Evolutionary conservation across 2,888 invertebrate genomes (phyloP).

Genomic region (Sialis fuliginosa): DNA sequence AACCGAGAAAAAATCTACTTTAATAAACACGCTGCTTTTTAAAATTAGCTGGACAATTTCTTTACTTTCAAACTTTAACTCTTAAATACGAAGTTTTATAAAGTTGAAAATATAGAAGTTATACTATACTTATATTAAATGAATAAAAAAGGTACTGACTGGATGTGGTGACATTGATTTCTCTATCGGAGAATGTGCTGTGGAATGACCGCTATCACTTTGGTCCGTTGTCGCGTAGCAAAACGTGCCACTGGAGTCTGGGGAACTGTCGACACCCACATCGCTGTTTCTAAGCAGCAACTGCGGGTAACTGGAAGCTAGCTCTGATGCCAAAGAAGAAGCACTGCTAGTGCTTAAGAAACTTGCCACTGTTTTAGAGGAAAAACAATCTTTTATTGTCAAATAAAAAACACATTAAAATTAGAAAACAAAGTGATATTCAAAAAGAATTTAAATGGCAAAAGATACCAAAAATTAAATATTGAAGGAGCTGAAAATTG

Average conservation of each 20-base stretch:
- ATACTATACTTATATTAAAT: too few species aligned
- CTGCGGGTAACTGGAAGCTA: constrained; percentile 25
- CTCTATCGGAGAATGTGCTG: constrained; percentile 74
- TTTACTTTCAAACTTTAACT: too few species aligned
- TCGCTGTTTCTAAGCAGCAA: constrained; percentile 59
- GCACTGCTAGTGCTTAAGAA: constrained; percentile 3
- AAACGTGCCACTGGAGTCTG: constrained; percentile 69
- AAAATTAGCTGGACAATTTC: too few species aligned
- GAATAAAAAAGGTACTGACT: too few species aligned
- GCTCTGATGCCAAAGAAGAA: constrained; percentile 20
- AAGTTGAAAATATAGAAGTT: too few species aligned
- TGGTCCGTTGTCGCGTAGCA: constrained; percentile 37
- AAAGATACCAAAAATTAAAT: too few species aligned
- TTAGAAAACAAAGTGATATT: neutral
- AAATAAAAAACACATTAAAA: neutral
- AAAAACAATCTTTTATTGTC: neutral
- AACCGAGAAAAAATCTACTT: too few species aligned
- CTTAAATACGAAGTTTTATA: too few species aligned
- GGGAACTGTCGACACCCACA: constrained; percentile 67
- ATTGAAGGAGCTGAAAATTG: too few species aligned
- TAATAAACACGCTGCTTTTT: too few species aligned
- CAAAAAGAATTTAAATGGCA: neutral
- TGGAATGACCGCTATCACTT: constrained; percentile 80
- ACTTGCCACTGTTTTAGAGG: neutral
- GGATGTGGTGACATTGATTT: constrained; percentile 56